Evolutionary conservation across 2,113 vertebrate genomes (phyloP), one percentile per base, ranked within the genome.

Genomic region (Equus quagga): DNA sequence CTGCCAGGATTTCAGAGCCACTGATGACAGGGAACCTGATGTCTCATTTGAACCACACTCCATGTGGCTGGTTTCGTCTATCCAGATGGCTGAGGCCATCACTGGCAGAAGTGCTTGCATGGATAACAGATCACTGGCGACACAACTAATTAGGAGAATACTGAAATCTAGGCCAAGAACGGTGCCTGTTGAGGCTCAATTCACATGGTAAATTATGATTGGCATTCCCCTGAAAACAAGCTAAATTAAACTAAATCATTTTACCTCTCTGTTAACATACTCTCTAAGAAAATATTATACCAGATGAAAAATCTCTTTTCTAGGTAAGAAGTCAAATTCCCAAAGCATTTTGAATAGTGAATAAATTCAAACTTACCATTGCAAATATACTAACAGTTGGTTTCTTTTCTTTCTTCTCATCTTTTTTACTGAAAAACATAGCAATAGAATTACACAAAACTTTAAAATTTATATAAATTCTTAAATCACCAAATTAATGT

Each of bases 321-420:
- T 73, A 81, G 56, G 21, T 18, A 80, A 82, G 28, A 69, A 78
- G 21, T 91, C 56, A 82, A 64, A 91, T 85, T 83, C 78, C n/a
- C 51, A 41, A 80, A 85, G 36, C n/a, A 91, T 76, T 90, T 65
- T 75, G 17, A 81, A 89, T 46, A 79, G 70, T n/a, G 15, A 88
- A 84, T 24, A 90, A 49, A 92, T 78, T 90, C 13, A 88, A 95
- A 96, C 97, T 98, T 54, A 98, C 98, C 97, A 98, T 97, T 89
- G 97, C 26, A 82, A 98, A n/a, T 41, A 8, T 2, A 73, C 97
- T 96, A 76, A 98, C 97, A 69, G 87, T 90, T 96, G 97, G 97
- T 88, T 54, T 97, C 82, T 95, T 97, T 96, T 98, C 97, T 78
- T 96, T 94, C 73, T 98, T 97, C 78, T 96, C 76, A n/a, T 91